Evolutionary conservation across 2,797 vertebrate species (phyloP).

Genomic region (Halcyon leucocephala): DNA sequence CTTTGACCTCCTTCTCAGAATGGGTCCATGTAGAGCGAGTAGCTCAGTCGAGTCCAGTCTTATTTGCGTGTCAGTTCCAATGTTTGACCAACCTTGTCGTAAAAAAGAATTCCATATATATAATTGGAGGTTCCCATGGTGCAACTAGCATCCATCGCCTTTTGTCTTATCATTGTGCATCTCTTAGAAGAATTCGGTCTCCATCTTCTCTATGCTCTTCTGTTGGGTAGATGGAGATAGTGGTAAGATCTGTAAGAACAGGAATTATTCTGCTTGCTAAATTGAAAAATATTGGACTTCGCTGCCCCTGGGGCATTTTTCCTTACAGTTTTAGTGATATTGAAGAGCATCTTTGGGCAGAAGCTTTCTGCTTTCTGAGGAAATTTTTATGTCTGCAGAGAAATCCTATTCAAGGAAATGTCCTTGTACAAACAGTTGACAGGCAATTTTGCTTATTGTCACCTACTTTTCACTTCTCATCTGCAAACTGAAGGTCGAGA

Average conservation of each 20-base stretch:
- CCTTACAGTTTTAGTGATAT: neutral
- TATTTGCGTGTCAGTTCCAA: neutral
- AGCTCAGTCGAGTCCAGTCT: neutral
- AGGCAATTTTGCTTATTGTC: neutral
- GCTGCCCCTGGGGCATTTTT: neutral
- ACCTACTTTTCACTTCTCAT: constrained; percentile 31
- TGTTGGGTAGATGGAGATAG: neutral
- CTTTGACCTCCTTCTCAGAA: neutral
- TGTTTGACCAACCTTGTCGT: neutral
- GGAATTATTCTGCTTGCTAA: neutral
- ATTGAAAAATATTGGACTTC: neutral
- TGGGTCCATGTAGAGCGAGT: neutral
- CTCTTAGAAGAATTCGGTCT: neutral
- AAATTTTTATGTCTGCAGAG: neutral
- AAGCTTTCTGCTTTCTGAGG: neutral
- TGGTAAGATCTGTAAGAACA: neutral
- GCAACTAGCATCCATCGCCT: neutral
- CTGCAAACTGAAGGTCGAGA: neutral
- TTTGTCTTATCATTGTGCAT: neutral
- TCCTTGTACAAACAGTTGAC: neutral
- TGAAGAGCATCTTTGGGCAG: neutral
- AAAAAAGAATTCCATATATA: neutral
- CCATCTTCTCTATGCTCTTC: neutral
- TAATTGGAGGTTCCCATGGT: neutral
- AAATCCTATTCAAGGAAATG: constrained; percentile 18